phyloP scores from a whole-genome alignment of 2,797 vertebrate species.

The Lepus townsendii region DNA sequence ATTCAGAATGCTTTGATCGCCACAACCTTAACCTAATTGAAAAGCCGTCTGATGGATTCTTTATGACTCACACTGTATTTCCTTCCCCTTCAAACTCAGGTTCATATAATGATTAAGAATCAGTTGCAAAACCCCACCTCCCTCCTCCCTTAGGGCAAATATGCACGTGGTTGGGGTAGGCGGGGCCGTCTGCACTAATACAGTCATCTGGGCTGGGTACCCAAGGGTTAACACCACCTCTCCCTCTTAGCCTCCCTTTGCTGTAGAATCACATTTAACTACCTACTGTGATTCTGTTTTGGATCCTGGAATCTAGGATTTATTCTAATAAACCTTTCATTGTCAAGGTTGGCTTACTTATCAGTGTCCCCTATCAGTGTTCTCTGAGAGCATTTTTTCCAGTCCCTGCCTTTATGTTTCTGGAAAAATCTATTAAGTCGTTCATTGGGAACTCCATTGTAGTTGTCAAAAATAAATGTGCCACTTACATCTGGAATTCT shows the following conservation, averaged over 20 bases:
- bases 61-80: not conserved
- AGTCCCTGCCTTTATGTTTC: slow-evolving; percentile 36
- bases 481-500: not conserved
- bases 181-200: not conserved
- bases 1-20: not conserved
- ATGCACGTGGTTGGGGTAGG: not conserved
- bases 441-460: slow-evolving; percentile 8
- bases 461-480: not conserved
- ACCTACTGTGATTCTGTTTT: not conserved
- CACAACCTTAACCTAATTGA: not conserved
- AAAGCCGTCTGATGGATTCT: not conserved
- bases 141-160: slow-evolving; percentile 2
- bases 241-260: not conserved
- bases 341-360: slow-evolving; percentile 29
- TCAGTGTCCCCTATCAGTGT: not conserved
- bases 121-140: not conserved
- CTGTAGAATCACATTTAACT: not conserved
- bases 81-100: slow-evolving; percentile 2
- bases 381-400: slow-evolving; percentile 47
- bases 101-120: not conserved
- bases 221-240: not conserved
- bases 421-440: slow-evolving; percentile 36
- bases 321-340: not conserved
- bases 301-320: not conserved
- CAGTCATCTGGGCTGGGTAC: not conserved